Percentiles rank a stretch among this genome's conserved stretches.
These are phyloP conservation scores for Oplegnathus fasciatus DNA, from an alignment of 2,113 vertebrate species.

Conservation along the genomic window DNA sequence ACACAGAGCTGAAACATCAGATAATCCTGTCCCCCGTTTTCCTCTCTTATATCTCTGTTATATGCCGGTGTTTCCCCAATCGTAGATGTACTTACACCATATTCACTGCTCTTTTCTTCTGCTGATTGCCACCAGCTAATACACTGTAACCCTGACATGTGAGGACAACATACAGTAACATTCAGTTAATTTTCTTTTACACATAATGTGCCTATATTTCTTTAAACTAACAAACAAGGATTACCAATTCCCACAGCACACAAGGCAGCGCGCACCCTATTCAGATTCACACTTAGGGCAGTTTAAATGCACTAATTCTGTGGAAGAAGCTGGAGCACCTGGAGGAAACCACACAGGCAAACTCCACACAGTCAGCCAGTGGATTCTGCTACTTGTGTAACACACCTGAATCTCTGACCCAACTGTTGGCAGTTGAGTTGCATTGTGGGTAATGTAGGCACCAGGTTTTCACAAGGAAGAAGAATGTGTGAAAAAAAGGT, in stretches of 20 bases:
- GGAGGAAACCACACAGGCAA: neutral
- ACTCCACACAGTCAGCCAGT: neutral
- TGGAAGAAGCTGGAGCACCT: neutral
- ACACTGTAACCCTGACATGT: neutral
- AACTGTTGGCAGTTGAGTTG: no score
- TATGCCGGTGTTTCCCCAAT: neutral
- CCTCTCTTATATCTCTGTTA: neutral
- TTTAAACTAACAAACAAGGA: neutral
- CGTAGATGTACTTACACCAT: neutral
- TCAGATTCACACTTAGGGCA: neutral
- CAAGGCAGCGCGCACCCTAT: neutral
- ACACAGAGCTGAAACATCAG: conserved; percentile 1
- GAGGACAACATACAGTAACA: neutral
- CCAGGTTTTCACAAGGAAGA: no score
- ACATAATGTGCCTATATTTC: neutral
- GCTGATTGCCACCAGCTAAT: neutral
- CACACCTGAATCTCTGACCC: no score
- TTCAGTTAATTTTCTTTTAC: neutral
- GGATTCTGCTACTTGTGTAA: neutral
- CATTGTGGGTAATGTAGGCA: no score
- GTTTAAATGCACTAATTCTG: neutral
- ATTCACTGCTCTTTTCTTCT: neutral
- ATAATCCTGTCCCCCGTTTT: neutral
- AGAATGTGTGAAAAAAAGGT: no score
- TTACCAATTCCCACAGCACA: neutral